Conservation (phyloP, 2,888 invertebrate species). For the Gandaritis pyraliata region DNA sequence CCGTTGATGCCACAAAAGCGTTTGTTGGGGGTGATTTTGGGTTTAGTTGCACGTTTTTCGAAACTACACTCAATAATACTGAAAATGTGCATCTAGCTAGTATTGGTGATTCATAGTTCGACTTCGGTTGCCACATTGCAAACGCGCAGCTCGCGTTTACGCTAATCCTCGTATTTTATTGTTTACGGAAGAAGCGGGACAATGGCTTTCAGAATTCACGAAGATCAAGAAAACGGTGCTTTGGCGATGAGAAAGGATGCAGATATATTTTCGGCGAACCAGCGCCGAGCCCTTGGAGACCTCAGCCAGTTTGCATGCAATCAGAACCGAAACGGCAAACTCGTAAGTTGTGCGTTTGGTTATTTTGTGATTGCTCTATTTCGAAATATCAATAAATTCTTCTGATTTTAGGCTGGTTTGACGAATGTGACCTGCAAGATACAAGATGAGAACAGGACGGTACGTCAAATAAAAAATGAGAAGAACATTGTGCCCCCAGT, state of each 20-base stretch:
- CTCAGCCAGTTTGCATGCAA: conserved; percentile 85
- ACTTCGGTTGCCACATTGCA: conserved; percentile 57
- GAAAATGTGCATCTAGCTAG: conserved; percentile 61
- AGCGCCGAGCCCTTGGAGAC: conserved; percentile 87
- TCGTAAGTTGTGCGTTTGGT: conserved; percentile 69
- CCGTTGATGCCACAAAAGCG: conserved; percentile 74
- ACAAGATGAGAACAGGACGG: conserved; percentile 77
- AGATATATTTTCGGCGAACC: conserved; percentile 77
- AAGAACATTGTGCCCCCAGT: conserved; percentile 85
- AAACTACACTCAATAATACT: conserved; percentile 59
- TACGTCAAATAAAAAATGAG: conserved; percentile 78
- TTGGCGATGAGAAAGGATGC: conserved; percentile 81
- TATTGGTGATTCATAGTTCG: conserved; percentile 48
- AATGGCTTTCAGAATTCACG: conserved; percentile 92
- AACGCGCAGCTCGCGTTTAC: conserved; percentile 52
- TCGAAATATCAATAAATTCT: conserved; percentile 21
- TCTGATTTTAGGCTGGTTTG: conserved; percentile 67
- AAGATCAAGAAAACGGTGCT: conserved; percentile 90
- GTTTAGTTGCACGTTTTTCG: conserved; percentile 47
- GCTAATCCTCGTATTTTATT: conserved; percentile 57
- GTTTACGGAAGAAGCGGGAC: conserved; percentile 70
- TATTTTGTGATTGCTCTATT: conserved; percentile 24
- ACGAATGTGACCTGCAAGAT: conserved; percentile 76
- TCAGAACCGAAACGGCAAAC: conserved; percentile 80
- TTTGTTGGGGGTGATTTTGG: conserved; percentile 74